Evolutionary conservation across 2,797 vertebrate genomes (phyloP).

Genomic region (Chanos chanos): DNA sequence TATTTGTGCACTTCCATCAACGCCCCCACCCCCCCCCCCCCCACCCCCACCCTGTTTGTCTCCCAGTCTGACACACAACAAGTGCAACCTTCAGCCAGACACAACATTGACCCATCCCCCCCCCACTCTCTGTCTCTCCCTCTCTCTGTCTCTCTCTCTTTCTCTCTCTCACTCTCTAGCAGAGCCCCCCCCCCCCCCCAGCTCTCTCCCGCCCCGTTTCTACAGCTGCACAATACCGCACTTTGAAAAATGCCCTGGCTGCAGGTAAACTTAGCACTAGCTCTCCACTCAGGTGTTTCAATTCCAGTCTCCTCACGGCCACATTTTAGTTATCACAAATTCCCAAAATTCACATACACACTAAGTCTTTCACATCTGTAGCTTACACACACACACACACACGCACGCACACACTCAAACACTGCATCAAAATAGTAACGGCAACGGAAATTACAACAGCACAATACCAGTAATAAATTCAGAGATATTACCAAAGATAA

Average conservation of each 20-base stretch:
- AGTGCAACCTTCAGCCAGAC: constrained; percentile 71
- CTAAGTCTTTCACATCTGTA: constrained; percentile 8
- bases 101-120: constrained; percentile 66
- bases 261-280: constrained; percentile 42
- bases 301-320: constrained; percentile 26
- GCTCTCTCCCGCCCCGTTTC: constrained; percentile 14
- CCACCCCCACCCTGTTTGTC: constrained; percentile 19
- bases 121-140: constrained; percentile 27
- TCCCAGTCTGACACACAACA: constrained; percentile 55
- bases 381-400: constrained; percentile 17
- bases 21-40: neutral
- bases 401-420: too few relatives aligned
- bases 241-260: constrained; percentile 63
- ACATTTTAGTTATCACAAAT: constrained; percentile 8
- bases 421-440: too few relatives aligned
- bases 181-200: constrained; percentile 47
- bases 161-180: neutral
- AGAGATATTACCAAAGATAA: neutral
- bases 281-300: constrained; percentile 9
- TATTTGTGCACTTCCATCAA: too few relatives aligned
- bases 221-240: constrained; percentile 62
- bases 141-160: constrained; percentile 10
- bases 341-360: constrained; percentile 25
- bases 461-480: neutral
- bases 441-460: constrained; percentile 28